These are phyloP conservation scores for human (Homo sapiens) DNA, from an alignment of 2,113 vertebrate species.

Conservation along the genomic window DNA sequence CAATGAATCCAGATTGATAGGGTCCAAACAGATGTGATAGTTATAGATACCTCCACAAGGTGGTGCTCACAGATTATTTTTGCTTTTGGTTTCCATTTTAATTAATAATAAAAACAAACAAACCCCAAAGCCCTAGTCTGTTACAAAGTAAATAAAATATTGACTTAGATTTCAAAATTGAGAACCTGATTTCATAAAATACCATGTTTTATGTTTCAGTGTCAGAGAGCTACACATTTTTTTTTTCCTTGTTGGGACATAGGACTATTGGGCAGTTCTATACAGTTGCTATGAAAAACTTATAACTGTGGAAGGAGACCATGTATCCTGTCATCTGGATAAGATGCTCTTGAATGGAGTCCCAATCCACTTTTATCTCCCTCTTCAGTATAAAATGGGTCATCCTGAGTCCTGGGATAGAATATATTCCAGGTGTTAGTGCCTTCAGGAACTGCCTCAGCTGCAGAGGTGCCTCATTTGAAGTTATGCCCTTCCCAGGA, in stretches of 20 bases:
- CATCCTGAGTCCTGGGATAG: not conserved
- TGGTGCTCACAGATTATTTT: conserved; percentile 54
- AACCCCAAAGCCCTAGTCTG: not conserved
- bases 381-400: not conserved
- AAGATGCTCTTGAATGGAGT: not conserved
- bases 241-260: too few species aligned
- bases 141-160: not conserved
- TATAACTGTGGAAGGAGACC: not conserved
- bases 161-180: not conserved
- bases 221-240: not conserved
- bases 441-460: not conserved
- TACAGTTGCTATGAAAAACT: not conserved
- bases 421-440: not conserved
- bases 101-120: not conserved
- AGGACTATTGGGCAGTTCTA: not conserved
- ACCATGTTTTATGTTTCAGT: not conserved
- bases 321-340: not conserved
- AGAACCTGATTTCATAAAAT: not conserved
- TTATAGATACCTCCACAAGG: conserved; percentile 1
- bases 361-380: not conserved
- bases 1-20: not conserved
- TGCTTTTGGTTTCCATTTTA: not conserved
- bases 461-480: not conserved
- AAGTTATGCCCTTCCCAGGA: not conserved
- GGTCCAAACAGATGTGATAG: not conserved